phyloP scores from a whole-genome alignment of 2,888 invertebrate species.

The Coenonympha arcania region DNA sequence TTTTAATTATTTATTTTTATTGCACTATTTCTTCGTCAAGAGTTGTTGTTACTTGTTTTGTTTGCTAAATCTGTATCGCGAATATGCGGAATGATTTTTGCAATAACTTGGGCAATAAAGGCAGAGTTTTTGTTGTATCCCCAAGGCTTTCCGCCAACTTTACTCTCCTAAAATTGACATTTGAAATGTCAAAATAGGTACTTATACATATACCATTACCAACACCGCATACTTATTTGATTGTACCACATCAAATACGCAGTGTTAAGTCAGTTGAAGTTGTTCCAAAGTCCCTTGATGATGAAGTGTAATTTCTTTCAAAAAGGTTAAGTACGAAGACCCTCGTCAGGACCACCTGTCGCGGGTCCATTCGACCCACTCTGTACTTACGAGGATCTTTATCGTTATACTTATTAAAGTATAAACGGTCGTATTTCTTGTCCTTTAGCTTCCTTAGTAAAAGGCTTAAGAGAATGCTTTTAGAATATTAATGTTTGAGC shows the following conservation, averaged over 20 bases:
- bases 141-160: too few relatives aligned
- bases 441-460: constrained; percentile 4
- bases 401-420: constrained; percentile 17
- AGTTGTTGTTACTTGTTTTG: constrained; percentile 12
- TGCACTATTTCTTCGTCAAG: constrained; percentile 15
- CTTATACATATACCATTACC: too few relatives aligned
- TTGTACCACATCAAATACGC: background rate
- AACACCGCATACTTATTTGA: too few relatives aligned
- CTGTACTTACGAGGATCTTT: constrained; percentile 22
- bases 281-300: background rate
- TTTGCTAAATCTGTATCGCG: background rate
- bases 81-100: background rate
- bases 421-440: constrained; percentile 7
- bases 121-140: background rate
- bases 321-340: constrained; percentile 4
- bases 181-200: too few relatives aligned
- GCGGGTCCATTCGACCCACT: constrained; percentile 10
- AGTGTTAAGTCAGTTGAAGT: background rate
- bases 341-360: constrained; percentile 19
- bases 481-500: background rate
- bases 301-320: constrained; percentile 4
- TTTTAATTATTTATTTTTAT: too few relatives aligned
- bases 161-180: too few relatives aligned
- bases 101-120: background rate
- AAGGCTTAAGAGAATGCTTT: background rate